These are phyloP conservation scores for Bettongia penicillata DNA, from an alignment of 2,113 vertebrate genomes.

Conservation along the genomic window DNA sequence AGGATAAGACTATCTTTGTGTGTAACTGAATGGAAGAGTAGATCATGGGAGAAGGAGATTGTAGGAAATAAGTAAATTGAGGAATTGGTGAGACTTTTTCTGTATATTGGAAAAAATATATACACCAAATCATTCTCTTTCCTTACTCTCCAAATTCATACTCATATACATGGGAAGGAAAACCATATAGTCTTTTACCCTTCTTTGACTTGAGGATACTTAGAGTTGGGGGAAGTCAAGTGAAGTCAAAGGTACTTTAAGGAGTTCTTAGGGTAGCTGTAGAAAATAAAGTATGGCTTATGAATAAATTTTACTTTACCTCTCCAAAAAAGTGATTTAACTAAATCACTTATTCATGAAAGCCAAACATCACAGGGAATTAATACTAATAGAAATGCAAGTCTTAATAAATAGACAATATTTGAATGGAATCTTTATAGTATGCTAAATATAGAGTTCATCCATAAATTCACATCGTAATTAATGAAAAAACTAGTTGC, in stretches of 20 bases:
- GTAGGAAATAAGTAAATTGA: not conserved
- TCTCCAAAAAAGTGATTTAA: not conserved
- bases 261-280: not conserved
- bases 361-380: not conserved
- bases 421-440: not conserved
- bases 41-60: not conserved
- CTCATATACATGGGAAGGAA: not conserved
- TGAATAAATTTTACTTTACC: not conserved
- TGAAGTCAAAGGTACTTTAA: constrained; percentile 41
- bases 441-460: not conserved
- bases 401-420: not conserved
- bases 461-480: not conserved
- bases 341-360: not conserved
- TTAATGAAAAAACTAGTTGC: not conserved
- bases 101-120: not conserved
- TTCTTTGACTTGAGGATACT: constrained; percentile 24
- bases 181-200: not conserved
- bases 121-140: not conserved
- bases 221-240: constrained; percentile 27
- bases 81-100: not conserved
- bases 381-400: not conserved
- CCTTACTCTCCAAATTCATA: not conserved
- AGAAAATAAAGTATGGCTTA: not conserved
- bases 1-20: not conserved
- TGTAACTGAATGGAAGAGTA: not conserved